Evolutionary conservation across 2,888 invertebrate genomes (phyloP), one percentile per base, ranked within the genome.

Genomic region (Plebejus anna): DNA sequence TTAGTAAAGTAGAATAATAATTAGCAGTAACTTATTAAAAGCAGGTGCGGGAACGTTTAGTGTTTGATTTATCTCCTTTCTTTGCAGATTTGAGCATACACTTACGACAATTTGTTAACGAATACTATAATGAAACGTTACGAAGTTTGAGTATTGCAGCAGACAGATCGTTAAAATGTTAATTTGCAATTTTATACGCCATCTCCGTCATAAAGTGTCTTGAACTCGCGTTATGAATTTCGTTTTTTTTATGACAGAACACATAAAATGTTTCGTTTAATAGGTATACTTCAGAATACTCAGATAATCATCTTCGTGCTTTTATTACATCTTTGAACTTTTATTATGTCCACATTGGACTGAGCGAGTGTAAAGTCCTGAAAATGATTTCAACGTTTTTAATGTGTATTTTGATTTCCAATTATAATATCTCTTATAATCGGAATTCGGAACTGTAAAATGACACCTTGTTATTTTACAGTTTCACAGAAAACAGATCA

Each of bases 101-200:
- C 6, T 6, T 38, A 42, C 7, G 42, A 42, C 7, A 42, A 42
- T 42, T 42, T 42, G 42, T 1, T 9, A 42, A 42, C 42, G 42
- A 42, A 42, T 42, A 9, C 6, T 9, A 28, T 28, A 61, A 28
- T 28, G 22, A 61, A 61, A 61, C 28, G 22, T 61, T 11, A 11
- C 38, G 9, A 11, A 71, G n/a, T 42, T 71, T n/a, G 9, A 22
- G n/a, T 9, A 42, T 22, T 71, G 71, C 71, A 9, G n/a, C 42
- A 71, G 71, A 71, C 71, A 42, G 42, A 42, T 71, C 71, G 71
- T 71, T 42, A 71, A 71, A 71, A 71, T 71, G 71, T 71, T 71
- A 71, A 71, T 42, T 71, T 71, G 42, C 42, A 42, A 71, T 71
- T 71, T 71, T 71, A 71, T 71, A 71, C 55, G 16, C 71, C 38